Evolutionary conservation across 2,797 vertebrate species (phyloP).

Genomic region (Podarcis siculus): DNA sequence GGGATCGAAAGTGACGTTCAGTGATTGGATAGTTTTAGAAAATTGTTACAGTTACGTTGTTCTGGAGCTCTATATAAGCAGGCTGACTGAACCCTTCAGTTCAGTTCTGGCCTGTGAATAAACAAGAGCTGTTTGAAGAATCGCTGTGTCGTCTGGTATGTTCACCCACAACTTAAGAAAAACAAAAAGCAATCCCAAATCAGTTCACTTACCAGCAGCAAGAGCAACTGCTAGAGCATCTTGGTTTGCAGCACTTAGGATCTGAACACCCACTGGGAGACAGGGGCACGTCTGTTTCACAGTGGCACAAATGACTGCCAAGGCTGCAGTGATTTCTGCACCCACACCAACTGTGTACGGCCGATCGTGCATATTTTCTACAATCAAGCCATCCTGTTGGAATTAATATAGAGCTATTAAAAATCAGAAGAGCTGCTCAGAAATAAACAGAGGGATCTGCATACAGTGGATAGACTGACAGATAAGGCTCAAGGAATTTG

Average conservation of each 20-base stretch:
- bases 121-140: no score
- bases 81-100: no score
- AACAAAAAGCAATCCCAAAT: background rate
- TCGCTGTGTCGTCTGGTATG: no score
- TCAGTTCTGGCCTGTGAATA: no score
- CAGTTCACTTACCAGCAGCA: constrained; percentile 82
- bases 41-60: no score
- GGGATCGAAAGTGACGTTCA: no score
- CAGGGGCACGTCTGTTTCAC: constrained; percentile 78
- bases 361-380: constrained; percentile 93
- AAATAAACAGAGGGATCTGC: background rate
- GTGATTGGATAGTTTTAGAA: no score
- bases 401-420: background rate
- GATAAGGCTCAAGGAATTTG: background rate
- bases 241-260: constrained; percentile 85
- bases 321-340: constrained; percentile 84
- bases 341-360: constrained; percentile 82
- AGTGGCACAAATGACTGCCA: constrained; percentile 80
- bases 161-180: no score
- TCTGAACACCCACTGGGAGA: constrained; percentile 83
- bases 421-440: background rate
- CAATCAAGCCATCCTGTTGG: constrained; percentile 84
- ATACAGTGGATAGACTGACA: accelerated
- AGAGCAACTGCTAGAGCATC: constrained; percentile 84
- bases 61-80: no score